Evolutionary conservation across 2,113 vertebrate genomes (phyloP), one percentile per base, ranked within the genome.

Genomic region (Hippocampus comes): DNA sequence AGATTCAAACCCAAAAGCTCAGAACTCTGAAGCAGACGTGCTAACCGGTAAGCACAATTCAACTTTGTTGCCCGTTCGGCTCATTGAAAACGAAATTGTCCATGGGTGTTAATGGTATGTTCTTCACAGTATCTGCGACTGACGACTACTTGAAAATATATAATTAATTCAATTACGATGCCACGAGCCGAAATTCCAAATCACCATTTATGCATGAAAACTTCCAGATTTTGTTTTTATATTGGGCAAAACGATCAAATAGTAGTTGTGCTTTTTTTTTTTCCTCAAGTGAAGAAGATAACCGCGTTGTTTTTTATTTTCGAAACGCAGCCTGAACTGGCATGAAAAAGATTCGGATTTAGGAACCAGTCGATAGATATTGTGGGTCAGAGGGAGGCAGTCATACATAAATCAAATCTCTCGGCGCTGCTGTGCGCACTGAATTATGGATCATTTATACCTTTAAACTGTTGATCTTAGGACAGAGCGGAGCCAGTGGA

Each of bases 381-480:
- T 73, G 48, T 41, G 71, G 86, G 79, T 87, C 71, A 65, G 43
- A 14, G 48, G 48, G 67, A 79, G 64, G 73, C 65, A 69, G 68
- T 69, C 75, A 64, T 56, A 80, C 75, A 86, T 80, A 79, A 87
- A 84, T 82, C 67, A 61, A 75, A 80, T 82, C 71, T 82, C 68
- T 74, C 10, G 67, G 64, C 73, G 74, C 63, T 23, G 63, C 76
- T 34, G 78, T 23, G 51, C 77, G 66, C 67, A 80, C 76, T 87
- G 72, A 82, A 78, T 79, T 81, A 75, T 84, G 67, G 74, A 86
- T 82, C 66, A 83, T 87, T 78, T 77, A 73, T 75, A 70, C 63
- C 42, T 78, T 80, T 84, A 70, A 86, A 84, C 63, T 73, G 78
- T 83, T 84, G 25, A 79, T 86, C 46, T 74, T 42, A 23, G 51